These are phyloP conservation scores for Anolis sagrei DNA, from an alignment of 2,113 vertebrate species.

Conservation along the genomic window DNA sequence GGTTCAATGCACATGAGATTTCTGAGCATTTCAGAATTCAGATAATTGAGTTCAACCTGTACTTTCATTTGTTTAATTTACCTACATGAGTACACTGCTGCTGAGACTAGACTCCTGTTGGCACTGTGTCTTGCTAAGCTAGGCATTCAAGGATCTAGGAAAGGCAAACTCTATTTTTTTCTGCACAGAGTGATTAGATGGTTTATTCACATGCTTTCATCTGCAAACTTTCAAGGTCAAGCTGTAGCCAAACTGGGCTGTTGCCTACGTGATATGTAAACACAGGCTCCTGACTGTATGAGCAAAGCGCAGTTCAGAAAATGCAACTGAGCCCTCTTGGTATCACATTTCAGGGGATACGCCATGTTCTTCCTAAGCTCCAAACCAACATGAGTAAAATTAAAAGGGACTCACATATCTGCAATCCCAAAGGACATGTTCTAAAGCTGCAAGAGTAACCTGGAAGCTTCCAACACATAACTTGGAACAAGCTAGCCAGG, in stretches of 20 bases:
- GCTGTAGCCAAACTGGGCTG: slow-evolving; percentile 51
- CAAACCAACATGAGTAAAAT: slow-evolving; percentile 52
- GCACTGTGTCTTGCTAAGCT: neutral
- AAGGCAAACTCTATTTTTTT: neutral
- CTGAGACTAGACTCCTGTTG: neutral
- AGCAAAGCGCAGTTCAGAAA: slow-evolving; percentile 62
- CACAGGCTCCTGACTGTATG: slow-evolving; percentile 59
- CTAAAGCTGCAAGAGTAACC: slow-evolving; percentile 23
- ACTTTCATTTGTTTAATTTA: neutral
- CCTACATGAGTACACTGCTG: neutral
- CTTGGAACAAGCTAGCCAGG: slow-evolving; percentile 21
- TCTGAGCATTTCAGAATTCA: no score
- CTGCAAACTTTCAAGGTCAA: slow-evolving; percentile 66
- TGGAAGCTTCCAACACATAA: slow-evolving; percentile 26
- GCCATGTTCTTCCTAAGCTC: slow-evolving; percentile 55
- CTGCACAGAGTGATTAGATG: slow-evolving; percentile 12
- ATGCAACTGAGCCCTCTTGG: slow-evolving; percentile 51
- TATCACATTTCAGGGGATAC: slow-evolving; percentile 67
- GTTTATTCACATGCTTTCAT: slow-evolving; percentile 25
- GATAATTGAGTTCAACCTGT: no score
- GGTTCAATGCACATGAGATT: no score
- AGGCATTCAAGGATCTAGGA: neutral
- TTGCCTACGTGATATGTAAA: slow-evolving; percentile 66
- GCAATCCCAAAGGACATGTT: slow-evolving; percentile 19
- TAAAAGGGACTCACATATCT: slow-evolving; percentile 61